Conservation (phyloP, 2,797 vertebrate genomes). For the Anabas testudineus region DNA sequence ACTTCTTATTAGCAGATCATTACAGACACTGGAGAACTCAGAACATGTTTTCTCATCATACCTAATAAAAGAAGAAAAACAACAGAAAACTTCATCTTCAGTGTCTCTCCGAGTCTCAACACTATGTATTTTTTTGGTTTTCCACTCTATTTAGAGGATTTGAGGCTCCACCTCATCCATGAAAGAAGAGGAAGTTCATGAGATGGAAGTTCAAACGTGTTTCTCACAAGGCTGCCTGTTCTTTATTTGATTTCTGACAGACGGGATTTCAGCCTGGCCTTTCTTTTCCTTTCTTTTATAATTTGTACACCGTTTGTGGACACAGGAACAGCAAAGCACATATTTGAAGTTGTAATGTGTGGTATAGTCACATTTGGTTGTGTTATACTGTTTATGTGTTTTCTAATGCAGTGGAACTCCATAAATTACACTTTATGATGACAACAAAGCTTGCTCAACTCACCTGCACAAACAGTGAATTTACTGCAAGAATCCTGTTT, state of each 20-base stretch:
- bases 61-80: conserved; percentile 69
- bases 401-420: neutral
- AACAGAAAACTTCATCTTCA: conserved; percentile 75
- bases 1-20: neutral
- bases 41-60: conserved; percentile 29
- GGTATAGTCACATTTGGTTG: neutral
- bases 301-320: neutral
- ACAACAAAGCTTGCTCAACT: conserved; percentile 4
- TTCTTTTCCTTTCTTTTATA: neutral
- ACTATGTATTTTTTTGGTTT: conserved; percentile 15
- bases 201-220: conserved; percentile 14
- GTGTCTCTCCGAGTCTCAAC: conserved; percentile 4
- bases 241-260: neutral
- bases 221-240: conserved; percentile 4
- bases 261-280: neutral
- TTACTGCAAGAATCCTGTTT: neutral
- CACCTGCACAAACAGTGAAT: neutral
- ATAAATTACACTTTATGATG: neutral
- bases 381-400: neutral
- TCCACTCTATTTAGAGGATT: conserved; percentile 10
- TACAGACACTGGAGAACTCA: neutral
- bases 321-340: neutral
- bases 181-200: conserved; percentile 59
- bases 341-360: neutral
- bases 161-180: conserved; percentile 40